Conservation (phyloP, 2,797 vertebrate genomes). For the Oreortyx pictus region DNA sequence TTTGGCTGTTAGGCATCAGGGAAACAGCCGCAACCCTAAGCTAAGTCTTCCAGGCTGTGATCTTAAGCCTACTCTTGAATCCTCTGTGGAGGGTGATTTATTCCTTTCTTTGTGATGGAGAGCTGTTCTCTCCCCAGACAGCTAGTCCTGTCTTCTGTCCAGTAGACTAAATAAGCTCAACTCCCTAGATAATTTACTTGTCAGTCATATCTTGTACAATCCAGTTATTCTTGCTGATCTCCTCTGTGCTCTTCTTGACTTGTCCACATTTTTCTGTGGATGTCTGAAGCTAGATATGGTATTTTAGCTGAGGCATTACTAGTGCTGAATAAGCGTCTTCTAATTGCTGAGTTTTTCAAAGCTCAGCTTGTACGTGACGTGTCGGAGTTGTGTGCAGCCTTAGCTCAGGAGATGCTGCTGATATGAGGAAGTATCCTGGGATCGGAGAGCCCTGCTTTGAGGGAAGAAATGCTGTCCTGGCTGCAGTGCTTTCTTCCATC, state of each 20-base stretch:
- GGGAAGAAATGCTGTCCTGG: not conserved
- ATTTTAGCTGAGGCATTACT: not conserved
- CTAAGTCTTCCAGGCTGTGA: not conserved
- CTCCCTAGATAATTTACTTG: conserved; percentile 34
- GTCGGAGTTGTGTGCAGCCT: not conserved
- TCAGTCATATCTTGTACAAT: conserved; percentile 13
- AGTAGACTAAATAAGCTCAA: conserved; percentile 36
- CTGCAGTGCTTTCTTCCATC: not conserved
- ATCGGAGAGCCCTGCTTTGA: not conserved
- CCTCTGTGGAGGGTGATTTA: not conserved
- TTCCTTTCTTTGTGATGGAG: not conserved
- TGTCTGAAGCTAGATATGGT: not conserved
- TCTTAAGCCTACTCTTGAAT: not conserved
- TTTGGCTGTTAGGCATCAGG: not conserved
- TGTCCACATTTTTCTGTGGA: not conserved
- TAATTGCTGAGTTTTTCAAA: not conserved
- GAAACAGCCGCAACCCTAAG: not conserved
- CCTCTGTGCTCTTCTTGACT: conserved; percentile 18
- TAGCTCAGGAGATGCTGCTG: not conserved
- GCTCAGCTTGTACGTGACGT: not conserved
- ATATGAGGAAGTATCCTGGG: not conserved
- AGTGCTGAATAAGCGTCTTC: not conserved
- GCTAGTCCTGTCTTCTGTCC: not conserved
- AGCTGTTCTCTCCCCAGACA: rapidly evolving
- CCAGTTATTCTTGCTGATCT: conserved; percentile 17